A percentile compares a stretch with the other conserved stretches of the same genome.
These are phyloP conservation scores for Drosophila melanica DNA, from an alignment of 1,140 invertebrate genomes.

Conservation along the genomic window DNA sequence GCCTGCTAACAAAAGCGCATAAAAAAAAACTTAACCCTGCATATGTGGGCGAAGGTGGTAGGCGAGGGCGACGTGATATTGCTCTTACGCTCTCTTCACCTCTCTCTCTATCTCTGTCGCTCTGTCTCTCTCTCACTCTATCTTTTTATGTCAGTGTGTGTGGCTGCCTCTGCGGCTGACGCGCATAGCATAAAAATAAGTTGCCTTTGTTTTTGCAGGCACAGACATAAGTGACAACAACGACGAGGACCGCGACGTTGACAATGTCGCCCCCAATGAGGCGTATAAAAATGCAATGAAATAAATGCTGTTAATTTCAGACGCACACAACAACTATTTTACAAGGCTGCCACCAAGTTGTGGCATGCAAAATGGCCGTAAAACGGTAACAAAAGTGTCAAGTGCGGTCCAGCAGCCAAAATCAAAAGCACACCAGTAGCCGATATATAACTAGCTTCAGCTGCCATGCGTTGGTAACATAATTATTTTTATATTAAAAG, in stretches of 20 bases:
- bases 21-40: constrained; percentile 74
- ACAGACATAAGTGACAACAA: constrained; percentile 29
- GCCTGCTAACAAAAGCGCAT: constrained; percentile 72
- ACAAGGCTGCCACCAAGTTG: constrained; percentile 32
- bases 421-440: constrained; percentile 48
- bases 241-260: constrained; percentile 6
- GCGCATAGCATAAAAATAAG: constrained; percentile 77
- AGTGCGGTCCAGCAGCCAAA: constrained; percentile 50
- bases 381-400: constrained; percentile 46
- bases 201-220: constrained; percentile 65
- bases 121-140: not conserved
- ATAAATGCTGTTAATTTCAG: constrained; percentile 80
- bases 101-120: not conserved
- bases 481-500: too few relatives aligned
- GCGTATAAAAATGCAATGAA: constrained; percentile 67
- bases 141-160: not conserved
- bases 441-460: not conserved
- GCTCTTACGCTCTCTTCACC: constrained; percentile 24
- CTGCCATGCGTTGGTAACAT: too few relatives aligned
- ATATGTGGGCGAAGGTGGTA: constrained; percentile 31
- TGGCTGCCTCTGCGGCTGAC: constrained; percentile 59
- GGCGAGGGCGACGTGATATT: constrained; percentile 1
- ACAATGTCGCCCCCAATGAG: constrained; percentile 45
- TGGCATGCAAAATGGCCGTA: constrained; percentile 43
- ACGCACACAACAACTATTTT: constrained; percentile 40